phyloP scores from a whole-genome alignment of 30 jellyfish, hydroid and myxozoan species.

The Hydractinia echinata region DNA sequence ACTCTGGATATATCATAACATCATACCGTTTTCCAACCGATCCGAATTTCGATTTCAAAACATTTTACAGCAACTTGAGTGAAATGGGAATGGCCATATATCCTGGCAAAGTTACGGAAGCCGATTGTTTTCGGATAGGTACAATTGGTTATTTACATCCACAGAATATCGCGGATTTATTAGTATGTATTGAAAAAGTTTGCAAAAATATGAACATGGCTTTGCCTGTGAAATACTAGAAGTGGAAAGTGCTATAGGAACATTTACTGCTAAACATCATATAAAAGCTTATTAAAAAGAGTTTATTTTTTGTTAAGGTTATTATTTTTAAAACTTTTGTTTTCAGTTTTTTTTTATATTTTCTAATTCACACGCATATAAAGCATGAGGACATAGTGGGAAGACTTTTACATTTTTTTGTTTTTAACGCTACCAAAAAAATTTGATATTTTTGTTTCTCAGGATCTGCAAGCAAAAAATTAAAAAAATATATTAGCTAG shows the following conservation, averaged over 20 bases:
- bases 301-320: too few species aligned
- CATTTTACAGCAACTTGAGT: conserved; percentile 53
- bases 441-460: too few species aligned
- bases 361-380: too few species aligned
- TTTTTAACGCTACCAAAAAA: too few species aligned
- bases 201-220: conserved; percentile 68
- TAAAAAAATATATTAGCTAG: too few species aligned
- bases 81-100: conserved; percentile 75
- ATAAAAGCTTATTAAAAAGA: too few species aligned
- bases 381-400: too few species aligned
- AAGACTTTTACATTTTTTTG: too few species aligned
- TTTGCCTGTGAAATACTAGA: conserved; percentile 42
- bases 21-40: conserved; percentile 72
- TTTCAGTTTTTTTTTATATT: too few species aligned
- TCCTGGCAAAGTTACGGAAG: conserved; percentile 94
- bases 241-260: neutral
- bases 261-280: too few species aligned
- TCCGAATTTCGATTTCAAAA: conserved; percentile 61
- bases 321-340: too few species aligned
- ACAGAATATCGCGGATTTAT: conserved; percentile 63
- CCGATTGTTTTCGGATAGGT: conserved; percentile 95
- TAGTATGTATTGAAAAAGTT: conserved; percentile 64
- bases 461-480: too few species aligned
- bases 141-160: conserved; percentile 82
- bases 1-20: conserved; percentile 81